Conservation (phyloP, 2,888 invertebrate species). For the Eucriotettix oculatus region DNA sequence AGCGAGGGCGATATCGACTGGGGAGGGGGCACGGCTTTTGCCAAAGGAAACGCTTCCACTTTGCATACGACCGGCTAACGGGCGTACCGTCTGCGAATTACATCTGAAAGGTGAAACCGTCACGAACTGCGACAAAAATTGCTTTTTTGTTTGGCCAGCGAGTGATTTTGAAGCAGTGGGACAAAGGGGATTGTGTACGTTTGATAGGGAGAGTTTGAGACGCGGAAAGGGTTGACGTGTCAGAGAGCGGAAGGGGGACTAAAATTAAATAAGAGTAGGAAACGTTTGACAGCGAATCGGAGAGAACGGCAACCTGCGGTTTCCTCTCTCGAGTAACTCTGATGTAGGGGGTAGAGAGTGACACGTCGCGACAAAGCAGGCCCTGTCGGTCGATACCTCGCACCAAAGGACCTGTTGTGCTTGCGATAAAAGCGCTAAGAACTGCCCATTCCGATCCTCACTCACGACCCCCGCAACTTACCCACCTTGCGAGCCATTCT, state of each 20-base stretch:
- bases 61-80: neutral
- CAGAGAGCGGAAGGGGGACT: neutral
- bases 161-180: too few relatives aligned
- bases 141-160: too few relatives aligned
- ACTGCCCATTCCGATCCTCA: neutral
- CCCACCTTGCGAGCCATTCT: neutral
- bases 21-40: constrained; percentile 1
- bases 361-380: neutral
- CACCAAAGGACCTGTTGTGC: neutral
- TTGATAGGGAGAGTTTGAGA: neutral
- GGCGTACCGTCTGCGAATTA: constrained; percentile 4
- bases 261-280: constrained; percentile 8
- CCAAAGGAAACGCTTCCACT: constrained; percentile 4
- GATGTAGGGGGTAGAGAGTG: neutral
- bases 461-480: neutral
- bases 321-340: neutral
- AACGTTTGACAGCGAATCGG: neutral
- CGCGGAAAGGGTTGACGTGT: neutral
- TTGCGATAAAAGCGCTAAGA: neutral
- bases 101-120: constrained; percentile 4
- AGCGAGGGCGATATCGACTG: constrained; percentile 1
- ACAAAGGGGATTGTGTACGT: neutral
- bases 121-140: neutral
- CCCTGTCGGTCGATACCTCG: neutral
- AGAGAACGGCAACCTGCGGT: neutral